Base-by-base conservation (phyloP, 2,797 vertebrate species). In the Scarus forsteni region DNA sequence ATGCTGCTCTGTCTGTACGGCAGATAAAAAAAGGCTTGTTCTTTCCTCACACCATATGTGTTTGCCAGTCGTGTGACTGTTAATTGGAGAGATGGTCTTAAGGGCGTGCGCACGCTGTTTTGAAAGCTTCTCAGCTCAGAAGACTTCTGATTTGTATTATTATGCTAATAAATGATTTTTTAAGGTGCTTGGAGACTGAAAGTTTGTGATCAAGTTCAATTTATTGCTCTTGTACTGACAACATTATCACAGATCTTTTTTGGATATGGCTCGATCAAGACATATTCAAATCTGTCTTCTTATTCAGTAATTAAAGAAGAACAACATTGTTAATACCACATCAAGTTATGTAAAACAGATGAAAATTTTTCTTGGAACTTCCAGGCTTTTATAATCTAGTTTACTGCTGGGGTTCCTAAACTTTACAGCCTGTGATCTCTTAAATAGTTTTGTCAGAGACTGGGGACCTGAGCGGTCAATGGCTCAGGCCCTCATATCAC, bases 21-120 rank as follows among this genome's bases (percentile, higher is more conserved):
- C 42, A 66, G 70, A 77, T 70, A 64, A 81, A 79, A 77, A 34
- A 45, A 14, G 1, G 7, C 18, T 46, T 78, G 56, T 64, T 66
- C 38, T 64, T 53, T 39, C 69, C 71, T 80, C 48, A 57, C 54
- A 73, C 34, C 53, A 55, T 35, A 44, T 16, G 44, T 34, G 72
- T 68, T 79, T 74, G 66, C 58, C 62, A 69, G 42, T 15, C 73
- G 35, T 61, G 71, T 44, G 60, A 67, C 68, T 84, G 67, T 53
- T 85, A 71, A 85, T 81, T 75, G 53, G 69, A 67, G 70, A 58
- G 67, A 73, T 36, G 39, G 55, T 77, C 57, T 16, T 50, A 77
- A 61, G 65, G 44, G 35, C 35, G 7, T 16, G 8, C 15, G 39
- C 46, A 2, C 10, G 16, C 43, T 56, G 15, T 58, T 27, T 15